Evolutionary conservation across 2,888 invertebrate genomes (phyloP).

Genomic region (Cheilosia variabilis): DNA sequence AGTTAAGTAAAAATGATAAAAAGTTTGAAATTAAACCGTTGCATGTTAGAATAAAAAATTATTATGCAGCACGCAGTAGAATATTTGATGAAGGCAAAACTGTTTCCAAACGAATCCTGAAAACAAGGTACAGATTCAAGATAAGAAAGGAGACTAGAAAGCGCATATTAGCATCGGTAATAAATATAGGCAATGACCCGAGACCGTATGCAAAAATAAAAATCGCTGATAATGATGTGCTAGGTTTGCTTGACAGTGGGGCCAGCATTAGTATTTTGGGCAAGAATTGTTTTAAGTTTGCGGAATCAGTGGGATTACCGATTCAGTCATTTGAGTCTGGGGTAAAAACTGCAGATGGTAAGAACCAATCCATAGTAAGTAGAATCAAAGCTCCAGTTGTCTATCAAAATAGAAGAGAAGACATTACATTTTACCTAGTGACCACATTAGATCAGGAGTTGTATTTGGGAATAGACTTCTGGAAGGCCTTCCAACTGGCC

Average conservation of each 20-base stretch:
- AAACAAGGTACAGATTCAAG: neutral
- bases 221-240: neutral
- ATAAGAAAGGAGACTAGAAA: neutral
- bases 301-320: neutral
- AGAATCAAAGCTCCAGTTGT: neutral
- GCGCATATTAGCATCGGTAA: neutral
- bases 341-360: conserved; percentile 10
- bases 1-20: neutral
- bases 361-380: neutral
- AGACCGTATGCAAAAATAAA: neutral
- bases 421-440: neutral
- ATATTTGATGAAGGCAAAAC: neutral
- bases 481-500: conserved; percentile 36
- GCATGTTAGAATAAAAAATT: neutral
- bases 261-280: conserved; percentile 13
- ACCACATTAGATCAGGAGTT: conserved; percentile 34
- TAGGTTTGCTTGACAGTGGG: conserved; percentile 21
- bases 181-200: neutral
- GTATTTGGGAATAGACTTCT: conserved; percentile 11
- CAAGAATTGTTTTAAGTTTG: neutral
- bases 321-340: neutral
- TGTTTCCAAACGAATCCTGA: neutral
- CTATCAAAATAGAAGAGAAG: neutral
- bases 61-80: neutral
- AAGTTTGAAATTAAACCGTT: neutral